phyloP scores from a whole-genome alignment of 2,888 invertebrate species.

The Alloplasta piceator region DNA sequence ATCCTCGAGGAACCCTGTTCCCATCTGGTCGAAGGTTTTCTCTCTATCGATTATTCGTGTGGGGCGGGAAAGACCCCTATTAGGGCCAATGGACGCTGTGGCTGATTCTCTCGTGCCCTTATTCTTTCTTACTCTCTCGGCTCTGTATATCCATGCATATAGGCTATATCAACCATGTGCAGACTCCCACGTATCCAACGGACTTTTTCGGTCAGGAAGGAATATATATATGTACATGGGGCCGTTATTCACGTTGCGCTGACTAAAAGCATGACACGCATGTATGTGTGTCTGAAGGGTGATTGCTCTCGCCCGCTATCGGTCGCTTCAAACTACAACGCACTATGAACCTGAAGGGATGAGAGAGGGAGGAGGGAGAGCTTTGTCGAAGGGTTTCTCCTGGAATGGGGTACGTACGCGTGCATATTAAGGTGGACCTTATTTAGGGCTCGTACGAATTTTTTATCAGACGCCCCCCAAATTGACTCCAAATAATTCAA shows the following conservation, averaged over 20 bases:
- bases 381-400: slow-evolving; percentile 56
- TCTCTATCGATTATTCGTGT: slow-evolving; percentile 35
- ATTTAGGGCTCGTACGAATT: no score
- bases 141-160: slow-evolving; percentile 8
- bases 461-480: no score
- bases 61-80: slow-evolving; percentile 43
- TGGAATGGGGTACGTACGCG: background rate
- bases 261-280: slow-evolving; percentile 41
- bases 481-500: no score
- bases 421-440: slow-evolving; percentile 13
- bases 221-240: background rate
- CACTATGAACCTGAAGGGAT: slow-evolving; percentile 11
- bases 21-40: slow-evolving; percentile 44
- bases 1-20: slow-evolving; percentile 13
- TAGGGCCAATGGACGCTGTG: slow-evolving; percentile 37
- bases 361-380: slow-evolving; percentile 28
- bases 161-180: slow-evolving; percentile 61
- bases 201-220: slow-evolving; percentile 44
- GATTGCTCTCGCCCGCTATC: slow-evolving; percentile 59
- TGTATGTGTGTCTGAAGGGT: slow-evolving; percentile 2
- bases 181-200: slow-evolving; percentile 65
- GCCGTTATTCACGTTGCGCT: slow-evolving; percentile 44
- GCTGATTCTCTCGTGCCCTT: slow-evolving; percentile 43
- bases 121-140: slow-evolving; percentile 22
- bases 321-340: slow-evolving; percentile 43